Percentiles rank a stretch among this genome's conserved stretches.
Evolutionary conservation across 2,888 invertebrate genomes (phyloP).

Genomic region (Hymenopus coronatus): DNA sequence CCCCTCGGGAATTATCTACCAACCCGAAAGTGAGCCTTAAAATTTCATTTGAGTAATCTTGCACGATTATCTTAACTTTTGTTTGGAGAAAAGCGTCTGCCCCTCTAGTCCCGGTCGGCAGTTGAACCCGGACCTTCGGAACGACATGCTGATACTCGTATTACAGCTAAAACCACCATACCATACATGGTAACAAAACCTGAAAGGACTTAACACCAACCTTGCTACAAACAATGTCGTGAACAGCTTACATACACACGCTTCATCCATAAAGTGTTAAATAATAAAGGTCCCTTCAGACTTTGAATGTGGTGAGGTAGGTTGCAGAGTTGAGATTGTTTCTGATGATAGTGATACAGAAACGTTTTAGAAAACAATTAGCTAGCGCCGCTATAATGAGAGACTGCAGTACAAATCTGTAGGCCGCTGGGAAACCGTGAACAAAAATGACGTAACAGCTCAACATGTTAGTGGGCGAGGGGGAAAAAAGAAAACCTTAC

Average conservation of each 20-base stretch:
- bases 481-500: background rate
- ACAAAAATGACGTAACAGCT: background rate
- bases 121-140: too few relatives aligned
- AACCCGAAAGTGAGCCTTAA: too few relatives aligned
- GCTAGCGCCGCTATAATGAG: background rate
- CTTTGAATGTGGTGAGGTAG: background rate
- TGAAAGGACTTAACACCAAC: background rate
- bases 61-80: too few relatives aligned
- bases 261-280: background rate
- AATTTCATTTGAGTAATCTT: too few relatives aligned
- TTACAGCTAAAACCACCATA: too few relatives aligned
- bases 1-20: too few relatives aligned
- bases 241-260: background rate
- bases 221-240: background rate
- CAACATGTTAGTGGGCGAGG: background rate
- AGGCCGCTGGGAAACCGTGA: background rate
- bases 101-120: too few relatives aligned
- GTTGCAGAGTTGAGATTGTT: background rate
- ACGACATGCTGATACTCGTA: too few relatives aligned
- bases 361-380: background rate
- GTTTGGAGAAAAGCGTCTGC: too few relatives aligned
- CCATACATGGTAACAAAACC: background rate
- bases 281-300: background rate
- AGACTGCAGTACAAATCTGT: background rate
- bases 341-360: background rate